A percentile compares a stretch with the other conserved stretches of the same genome.
phyloP scores from a whole-genome alignment of 1,140 invertebrate genomes.

The Myzus persicae region DNA sequence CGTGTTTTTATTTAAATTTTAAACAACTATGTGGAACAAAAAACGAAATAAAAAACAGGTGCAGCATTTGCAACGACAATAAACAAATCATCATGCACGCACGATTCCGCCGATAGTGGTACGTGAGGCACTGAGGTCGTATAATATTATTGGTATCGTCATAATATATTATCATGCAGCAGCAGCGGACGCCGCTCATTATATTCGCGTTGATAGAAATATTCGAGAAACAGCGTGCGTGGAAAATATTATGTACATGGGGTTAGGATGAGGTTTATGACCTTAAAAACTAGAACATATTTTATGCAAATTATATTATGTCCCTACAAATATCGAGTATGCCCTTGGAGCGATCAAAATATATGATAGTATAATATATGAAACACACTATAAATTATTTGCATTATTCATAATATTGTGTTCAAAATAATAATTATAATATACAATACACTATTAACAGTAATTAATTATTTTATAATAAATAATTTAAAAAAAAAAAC shows the following conservation, averaged over 20 bases:
- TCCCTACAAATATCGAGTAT: not conserved
- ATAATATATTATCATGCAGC: not conserved
- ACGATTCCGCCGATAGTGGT: not conserved
- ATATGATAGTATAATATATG: too few species aligned
- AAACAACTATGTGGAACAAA: not conserved
- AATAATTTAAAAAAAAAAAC: too few species aligned
- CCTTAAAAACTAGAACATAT: not conserved
- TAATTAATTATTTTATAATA: too few species aligned
- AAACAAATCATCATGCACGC: not conserved
- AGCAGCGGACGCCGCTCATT: not conserved
- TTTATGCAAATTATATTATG: not conserved
- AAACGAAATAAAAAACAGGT: not conserved
- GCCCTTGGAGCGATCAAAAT: not conserved
- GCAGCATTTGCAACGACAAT: not conserved
- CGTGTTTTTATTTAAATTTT: constrained; percentile 18
- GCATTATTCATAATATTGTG: not conserved
- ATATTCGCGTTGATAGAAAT: not conserved
- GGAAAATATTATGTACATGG: not conserved
- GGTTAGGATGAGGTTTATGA: not conserved
- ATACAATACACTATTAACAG: too few species aligned
- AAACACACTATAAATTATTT: too few species aligned
- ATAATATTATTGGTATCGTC: not conserved
- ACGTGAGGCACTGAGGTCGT: not conserved
- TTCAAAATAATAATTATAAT: too few species aligned
- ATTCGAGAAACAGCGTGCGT: not conserved